Conservation (phyloP, 1,140 invertebrate species). For the Drosophila repleta region DNA sequence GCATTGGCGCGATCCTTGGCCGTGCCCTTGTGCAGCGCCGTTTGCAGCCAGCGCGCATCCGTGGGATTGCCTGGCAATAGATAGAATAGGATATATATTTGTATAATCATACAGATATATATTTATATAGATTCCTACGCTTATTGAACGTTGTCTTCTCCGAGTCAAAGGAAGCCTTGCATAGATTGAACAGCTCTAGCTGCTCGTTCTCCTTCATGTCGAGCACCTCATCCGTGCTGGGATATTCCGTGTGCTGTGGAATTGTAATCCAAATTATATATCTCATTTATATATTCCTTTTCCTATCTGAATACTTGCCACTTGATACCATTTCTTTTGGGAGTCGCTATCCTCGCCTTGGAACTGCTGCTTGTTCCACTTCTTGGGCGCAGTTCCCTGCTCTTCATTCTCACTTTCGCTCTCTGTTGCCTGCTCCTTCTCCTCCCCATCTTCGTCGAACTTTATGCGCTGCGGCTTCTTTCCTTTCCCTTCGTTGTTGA, state of each 20-base stretch:
- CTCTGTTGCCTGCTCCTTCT: slow-evolving; percentile 18
- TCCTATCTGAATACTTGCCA: slow-evolving; percentile 50
- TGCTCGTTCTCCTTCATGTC: slow-evolving; percentile 82
- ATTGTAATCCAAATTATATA: neutral
- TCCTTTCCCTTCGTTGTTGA: neutral
- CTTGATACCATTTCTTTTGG: slow-evolving; percentile 79
- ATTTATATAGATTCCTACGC: slow-evolving; percentile 44
- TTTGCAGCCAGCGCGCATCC: slow-evolving; percentile 88
- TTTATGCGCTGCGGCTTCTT: slow-evolving; percentile 71
- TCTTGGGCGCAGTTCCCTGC: slow-evolving; percentile 7
- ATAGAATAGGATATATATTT: too few species aligned
- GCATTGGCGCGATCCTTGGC: slow-evolving; percentile 91
- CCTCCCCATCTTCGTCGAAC: slow-evolving; percentile 61
- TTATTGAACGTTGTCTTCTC: slow-evolving; percentile 65
- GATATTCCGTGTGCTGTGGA: slow-evolving; percentile 65
- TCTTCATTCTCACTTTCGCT: slow-evolving; percentile 53
- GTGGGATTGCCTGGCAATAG: slow-evolving; percentile 67
- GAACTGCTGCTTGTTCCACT: slow-evolving; percentile 49
- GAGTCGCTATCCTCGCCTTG: slow-evolving; percentile 54
- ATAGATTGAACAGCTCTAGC: slow-evolving; percentile 72
- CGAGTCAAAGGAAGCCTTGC: slow-evolving; percentile 69
- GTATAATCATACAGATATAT: neutral
- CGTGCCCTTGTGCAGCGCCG: slow-evolving; percentile 89
- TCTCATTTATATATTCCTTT: too few species aligned
- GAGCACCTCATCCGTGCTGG: slow-evolving; percentile 68